phyloP scores from a whole-genome alignment of 2,113 vertebrate species.

The Saguinus imperator region DNA sequence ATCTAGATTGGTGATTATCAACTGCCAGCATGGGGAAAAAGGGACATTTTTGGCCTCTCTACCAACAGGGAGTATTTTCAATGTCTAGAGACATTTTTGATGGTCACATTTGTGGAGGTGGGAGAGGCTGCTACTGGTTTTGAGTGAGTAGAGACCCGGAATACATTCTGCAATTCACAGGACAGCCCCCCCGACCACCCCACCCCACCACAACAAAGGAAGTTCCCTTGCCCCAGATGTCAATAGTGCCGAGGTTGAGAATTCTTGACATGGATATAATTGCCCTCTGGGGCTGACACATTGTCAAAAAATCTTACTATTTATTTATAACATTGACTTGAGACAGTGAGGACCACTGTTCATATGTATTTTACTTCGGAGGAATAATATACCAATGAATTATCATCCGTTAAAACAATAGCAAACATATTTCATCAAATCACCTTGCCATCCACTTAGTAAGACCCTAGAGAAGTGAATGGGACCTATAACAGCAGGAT shows the following conservation, averaged over 20 bases:
- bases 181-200: not conserved
- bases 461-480: not conserved
- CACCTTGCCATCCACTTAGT: not conserved
- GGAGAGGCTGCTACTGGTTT: not conserved
- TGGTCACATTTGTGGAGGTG: not conserved
- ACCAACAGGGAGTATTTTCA: not conserved
- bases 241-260: not conserved
- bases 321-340: not conserved
- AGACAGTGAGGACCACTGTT: not conserved
- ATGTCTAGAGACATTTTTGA: not conserved
- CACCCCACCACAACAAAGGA: not conserved
- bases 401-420: not conserved
- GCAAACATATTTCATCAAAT: slow-evolving; percentile 5
- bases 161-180: not conserved
- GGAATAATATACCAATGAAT: not conserved
- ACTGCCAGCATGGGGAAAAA: not conserved
- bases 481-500: not conserved
- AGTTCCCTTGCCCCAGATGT: not conserved
- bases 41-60: not conserved
- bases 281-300: not conserved
- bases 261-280: not conserved
- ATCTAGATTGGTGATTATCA: not conserved
- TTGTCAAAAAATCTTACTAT: not conserved
- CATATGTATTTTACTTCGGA: slow-evolving; percentile 31
- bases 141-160: not conserved